phyloP scores from a whole-genome alignment of 2,888 invertebrate species.

The Chalcis sispes region DNA sequence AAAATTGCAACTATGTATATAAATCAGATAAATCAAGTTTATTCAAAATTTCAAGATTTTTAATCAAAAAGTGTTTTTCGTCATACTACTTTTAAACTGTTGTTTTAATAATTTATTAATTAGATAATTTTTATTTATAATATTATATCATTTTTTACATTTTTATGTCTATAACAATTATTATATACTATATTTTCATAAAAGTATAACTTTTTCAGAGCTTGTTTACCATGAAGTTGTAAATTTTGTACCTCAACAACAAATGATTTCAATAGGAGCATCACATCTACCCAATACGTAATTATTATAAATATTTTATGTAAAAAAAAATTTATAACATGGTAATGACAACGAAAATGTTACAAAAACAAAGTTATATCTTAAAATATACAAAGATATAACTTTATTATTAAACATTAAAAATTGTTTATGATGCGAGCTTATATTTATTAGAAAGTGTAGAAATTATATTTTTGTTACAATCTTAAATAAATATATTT shows the following conservation, averaged over 20 bases:
- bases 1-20: neutral
- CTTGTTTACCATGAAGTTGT: conserved; percentile 89
- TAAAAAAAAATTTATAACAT: neutral
- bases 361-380: neutral
- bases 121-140: neutral
- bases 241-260: conserved; percentile 83
- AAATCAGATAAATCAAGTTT: too few relatives aligned
- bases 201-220: conserved; percentile 78
- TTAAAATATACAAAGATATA: neutral
- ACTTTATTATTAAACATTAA: conserved; percentile 54
- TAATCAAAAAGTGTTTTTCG: too few relatives aligned
- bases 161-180: neutral
- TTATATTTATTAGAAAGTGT: conserved; percentile 55
- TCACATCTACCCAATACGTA: conserved; percentile 4
- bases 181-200: too few relatives aligned
- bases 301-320: conserved; percentile 12
- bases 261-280: conserved; percentile 19
- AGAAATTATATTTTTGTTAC: conserved; percentile 65
- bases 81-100: neutral
- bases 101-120: too few relatives aligned
- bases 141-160: neutral
- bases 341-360: conserved; percentile 2
- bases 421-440: conserved; percentile 56
- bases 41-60: too few relatives aligned
- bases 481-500: conserved; percentile 27